Base-by-base conservation (phyloP, 2,113 vertebrate genomes). In the Microcebus lehilahytsara region DNA sequence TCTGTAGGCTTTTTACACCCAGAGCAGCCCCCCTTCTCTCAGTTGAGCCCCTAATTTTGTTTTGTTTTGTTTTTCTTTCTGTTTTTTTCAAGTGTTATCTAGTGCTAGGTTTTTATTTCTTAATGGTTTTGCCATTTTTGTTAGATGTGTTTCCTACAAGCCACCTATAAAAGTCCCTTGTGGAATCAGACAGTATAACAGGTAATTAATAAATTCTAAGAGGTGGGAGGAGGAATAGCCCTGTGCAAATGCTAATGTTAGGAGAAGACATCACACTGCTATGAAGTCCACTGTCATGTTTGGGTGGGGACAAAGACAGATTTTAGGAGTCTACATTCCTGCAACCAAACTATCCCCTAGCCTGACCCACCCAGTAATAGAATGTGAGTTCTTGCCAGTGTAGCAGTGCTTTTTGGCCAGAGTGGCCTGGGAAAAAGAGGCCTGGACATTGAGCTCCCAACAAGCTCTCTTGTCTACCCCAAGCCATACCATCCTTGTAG, bases 401-500 rank as follows among this genome's bases (percentile, higher is more conserved):
- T 8, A n/a, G 17, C 69, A 79, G 4, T 56, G 66, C 27, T 49
- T 49, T 89, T 92, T 91, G 40, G 42, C 69, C 53, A 81, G 66
- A 34, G 20, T 12, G 46, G 11, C 30, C 42, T 93, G 46, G 9
- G 16, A 77, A 51, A 51, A 95, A 96, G 60, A 88, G 14, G 40
- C 46, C 17, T 37, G 66, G 67, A 22, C 12, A 80, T 25, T 20
- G 66, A 93, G n/a, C 23, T 77, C 34, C 16, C 20, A 85, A 32
- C 32, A 25, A 91, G 46, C 25, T 80, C 32, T 88, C 42, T 40
- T 58, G 2, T 37, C 58, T 64, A 67, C 23, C 46, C 75, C 17
- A 37, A 96, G 97, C 46, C 98, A 97, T 99, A 99, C 99, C 99
- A 27, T 99, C 99, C 64, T 98, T 99, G 85, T 99, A 99, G 71